Conservation (phyloP, 1,140 invertebrate species). For the Cheumatopsyche charites region DNA sequence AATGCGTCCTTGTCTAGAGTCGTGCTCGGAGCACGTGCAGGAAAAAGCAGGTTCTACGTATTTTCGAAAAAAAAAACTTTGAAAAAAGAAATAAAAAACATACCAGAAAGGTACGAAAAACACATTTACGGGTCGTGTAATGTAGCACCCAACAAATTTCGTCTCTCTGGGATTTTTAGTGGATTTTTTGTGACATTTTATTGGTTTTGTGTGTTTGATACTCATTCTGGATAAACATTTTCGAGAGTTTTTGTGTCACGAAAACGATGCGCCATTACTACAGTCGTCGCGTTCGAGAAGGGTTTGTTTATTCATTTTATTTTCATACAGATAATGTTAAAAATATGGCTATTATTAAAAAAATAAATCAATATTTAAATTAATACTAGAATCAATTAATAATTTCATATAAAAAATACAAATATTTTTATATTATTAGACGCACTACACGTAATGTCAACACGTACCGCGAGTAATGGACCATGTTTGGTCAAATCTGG, state of each 20-base stretch:
- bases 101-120: slow-evolving; percentile 34
- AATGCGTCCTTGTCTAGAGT: slow-evolving; percentile 27
- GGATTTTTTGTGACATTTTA: slow-evolving; percentile 46
- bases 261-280: slow-evolving; percentile 21
- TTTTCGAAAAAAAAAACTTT: slow-evolving; percentile 10
- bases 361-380: background rate
- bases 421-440: background rate
- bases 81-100: too few species aligned
- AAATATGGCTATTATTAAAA: background rate
- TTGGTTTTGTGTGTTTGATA: slow-evolving; percentile 40
- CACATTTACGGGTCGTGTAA: slow-evolving; percentile 47
- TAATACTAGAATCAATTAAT: too few species aligned
- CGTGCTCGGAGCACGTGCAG: background rate
- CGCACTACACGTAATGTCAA: slow-evolving; percentile 23
- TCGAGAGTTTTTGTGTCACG: slow-evolving; percentile 34
- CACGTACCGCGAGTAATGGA: slow-evolving; percentile 31
- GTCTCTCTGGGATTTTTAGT: slow-evolving; percentile 44
- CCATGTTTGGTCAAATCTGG: slow-evolving; percentile 33
- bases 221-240: slow-evolving; percentile 46
- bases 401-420: slow-evolving; percentile 1
- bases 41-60: slow-evolving; percentile 32
- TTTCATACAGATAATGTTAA: background rate
- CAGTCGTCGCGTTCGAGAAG: slow-evolving; percentile 23
- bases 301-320: slow-evolving; percentile 2
- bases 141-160: slow-evolving; percentile 49